A percentile compares a stretch with the other conserved stretches of the same genome.
These are phyloP conservation scores for Caenorhabditis uteleia DNA, from an alignment of 2,888 invertebrate species.

Conservation along the genomic window DNA sequence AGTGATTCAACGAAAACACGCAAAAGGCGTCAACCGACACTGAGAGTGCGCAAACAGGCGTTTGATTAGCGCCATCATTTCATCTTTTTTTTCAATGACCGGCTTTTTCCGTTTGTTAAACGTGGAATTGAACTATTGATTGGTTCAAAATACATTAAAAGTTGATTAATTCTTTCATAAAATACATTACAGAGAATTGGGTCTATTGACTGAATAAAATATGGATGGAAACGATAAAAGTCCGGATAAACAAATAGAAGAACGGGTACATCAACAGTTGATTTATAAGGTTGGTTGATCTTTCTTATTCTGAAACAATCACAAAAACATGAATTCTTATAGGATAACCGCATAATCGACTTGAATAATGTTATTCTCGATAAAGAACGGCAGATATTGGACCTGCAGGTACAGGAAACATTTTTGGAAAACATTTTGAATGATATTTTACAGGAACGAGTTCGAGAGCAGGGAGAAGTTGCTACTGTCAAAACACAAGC, in stretches of 20 bases:
- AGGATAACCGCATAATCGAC: constrained; percentile 77
- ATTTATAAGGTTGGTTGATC: constrained; percentile 38
- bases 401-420: constrained; percentile 75
- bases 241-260: constrained; percentile 33
- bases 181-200: too few species aligned
- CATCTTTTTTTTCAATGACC: too few species aligned
- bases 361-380: constrained; percentile 79
- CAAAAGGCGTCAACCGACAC: too few species aligned
- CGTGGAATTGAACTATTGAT: too few species aligned
- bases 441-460: constrained; percentile 50
- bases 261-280: constrained; percentile 53
- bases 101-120: too few species aligned
- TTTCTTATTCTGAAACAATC: background rate
- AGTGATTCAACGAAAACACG: too few species aligned
- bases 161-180: too few species aligned
- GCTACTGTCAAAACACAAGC: constrained; percentile 64
- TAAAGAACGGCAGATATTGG: constrained; percentile 80
- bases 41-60: too few species aligned
- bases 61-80: too few species aligned
- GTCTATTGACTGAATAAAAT: too few species aligned
- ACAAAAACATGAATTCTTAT: constrained; percentile 2
- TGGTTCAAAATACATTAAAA: too few species aligned
- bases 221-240: constrained; percentile 10
- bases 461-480: constrained; percentile 63
- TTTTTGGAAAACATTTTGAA: background rate